These are phyloP conservation scores for Champsocephalus esox DNA, from an alignment of 2,797 vertebrate species.

Conservation along the genomic window DNA sequence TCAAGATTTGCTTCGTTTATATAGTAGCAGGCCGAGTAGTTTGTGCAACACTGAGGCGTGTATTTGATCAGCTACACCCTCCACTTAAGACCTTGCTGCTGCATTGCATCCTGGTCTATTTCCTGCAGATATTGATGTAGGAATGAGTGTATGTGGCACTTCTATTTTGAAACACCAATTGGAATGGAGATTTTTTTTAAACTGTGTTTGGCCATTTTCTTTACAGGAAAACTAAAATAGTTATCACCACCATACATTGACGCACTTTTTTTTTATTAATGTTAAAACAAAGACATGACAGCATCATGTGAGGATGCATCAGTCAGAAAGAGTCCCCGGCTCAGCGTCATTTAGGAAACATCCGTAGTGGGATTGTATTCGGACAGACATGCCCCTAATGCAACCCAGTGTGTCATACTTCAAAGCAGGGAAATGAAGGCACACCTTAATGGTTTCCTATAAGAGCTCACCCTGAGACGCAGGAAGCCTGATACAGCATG, in stretches of 20 bases:
- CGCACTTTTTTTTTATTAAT: too few relatives aligned
- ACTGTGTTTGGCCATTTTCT: background rate
- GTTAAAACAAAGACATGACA: too few relatives aligned
- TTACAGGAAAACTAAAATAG: background rate
- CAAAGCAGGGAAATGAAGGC: background rate
- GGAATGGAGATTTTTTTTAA: background rate
- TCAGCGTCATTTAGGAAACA: slow-evolving; percentile 13
- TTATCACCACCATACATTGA: background rate
- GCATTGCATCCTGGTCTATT: slow-evolving; percentile 29
- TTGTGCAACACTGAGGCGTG: background rate
- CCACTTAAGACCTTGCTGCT: background rate
- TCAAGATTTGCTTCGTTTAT: background rate
- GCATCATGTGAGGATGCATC: slow-evolving; percentile 9
- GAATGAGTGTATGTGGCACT: too few relatives aligned
- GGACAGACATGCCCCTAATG: slow-evolving; percentile 1
- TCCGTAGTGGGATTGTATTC: background rate
- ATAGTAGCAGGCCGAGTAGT: background rate
- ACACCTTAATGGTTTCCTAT: slow-evolving; percentile 4
- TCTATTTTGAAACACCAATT: background rate
- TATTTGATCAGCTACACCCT: slow-evolving; percentile 6
- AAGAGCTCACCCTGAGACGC: background rate
- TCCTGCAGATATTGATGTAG: background rate
- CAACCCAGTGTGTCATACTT: background rate
- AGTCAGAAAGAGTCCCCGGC: background rate
- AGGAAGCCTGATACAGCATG: slow-evolving; percentile 10